These are phyloP conservation scores for Protonemura montana DNA, from an alignment of 2,888 invertebrate genomes.

Conservation along the genomic window DNA sequence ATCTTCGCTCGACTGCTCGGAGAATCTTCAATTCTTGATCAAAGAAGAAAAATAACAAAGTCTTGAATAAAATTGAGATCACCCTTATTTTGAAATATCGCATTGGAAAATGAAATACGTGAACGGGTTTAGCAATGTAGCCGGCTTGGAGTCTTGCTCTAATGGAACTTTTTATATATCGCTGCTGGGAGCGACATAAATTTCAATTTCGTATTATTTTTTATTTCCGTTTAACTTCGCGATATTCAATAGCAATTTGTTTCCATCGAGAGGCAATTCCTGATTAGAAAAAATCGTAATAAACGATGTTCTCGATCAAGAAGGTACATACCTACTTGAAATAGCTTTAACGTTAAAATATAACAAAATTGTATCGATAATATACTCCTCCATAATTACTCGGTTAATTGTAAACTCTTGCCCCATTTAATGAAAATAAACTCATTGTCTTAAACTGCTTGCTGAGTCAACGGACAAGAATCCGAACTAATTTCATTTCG, in stretches of 20 bases:
- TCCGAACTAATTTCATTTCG: not conserved
- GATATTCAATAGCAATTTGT: not conserved
- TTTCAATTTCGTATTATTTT: slow-evolving; percentile 29
- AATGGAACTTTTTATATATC: slow-evolving; percentile 17
- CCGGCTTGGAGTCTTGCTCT: not conserved
- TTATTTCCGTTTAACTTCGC: not conserved
- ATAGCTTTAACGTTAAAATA: not conserved
- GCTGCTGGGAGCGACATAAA: not conserved
- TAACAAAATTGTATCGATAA: not conserved
- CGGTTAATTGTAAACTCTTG: not conserved
- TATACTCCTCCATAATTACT: not conserved
- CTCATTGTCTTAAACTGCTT: not conserved
- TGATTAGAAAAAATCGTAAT: too few relatives aligned
- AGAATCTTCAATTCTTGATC: slow-evolving; percentile 34
- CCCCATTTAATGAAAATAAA: not conserved
- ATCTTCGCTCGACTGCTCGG: slow-evolving; percentile 34
- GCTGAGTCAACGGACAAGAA: not conserved
- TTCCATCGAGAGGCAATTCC: not conserved
- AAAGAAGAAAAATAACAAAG: slow-evolving; percentile 26
- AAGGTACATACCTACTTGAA: not conserved
- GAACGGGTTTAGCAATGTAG: slow-evolving; percentile 8
- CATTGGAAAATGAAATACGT: slow-evolving; percentile 36
- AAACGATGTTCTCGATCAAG: not conserved
- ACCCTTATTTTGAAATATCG: slow-evolving; percentile 37
- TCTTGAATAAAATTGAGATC: slow-evolving; percentile 20